Percentiles rank a stretch among this genome's conserved stretches.
These are phyloP conservation scores for Gallinago media DNA, from an alignment of 2,113 vertebrate genomes.

Conservation along the genomic window DNA sequence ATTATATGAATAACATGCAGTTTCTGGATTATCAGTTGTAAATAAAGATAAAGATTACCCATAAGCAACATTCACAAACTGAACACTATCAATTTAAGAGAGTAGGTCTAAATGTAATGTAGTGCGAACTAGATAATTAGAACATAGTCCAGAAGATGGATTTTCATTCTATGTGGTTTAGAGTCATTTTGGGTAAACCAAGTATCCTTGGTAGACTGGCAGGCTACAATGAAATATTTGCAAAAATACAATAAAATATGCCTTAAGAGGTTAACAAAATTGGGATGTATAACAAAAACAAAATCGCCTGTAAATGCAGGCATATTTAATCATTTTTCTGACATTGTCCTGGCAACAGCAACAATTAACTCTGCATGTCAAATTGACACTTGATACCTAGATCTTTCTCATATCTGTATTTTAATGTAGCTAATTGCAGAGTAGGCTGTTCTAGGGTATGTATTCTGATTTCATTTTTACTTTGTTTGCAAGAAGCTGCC, in stretches of 20 bases:
- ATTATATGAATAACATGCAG: neutral
- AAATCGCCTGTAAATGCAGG: neutral
- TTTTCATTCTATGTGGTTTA: neutral
- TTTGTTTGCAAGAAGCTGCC: neutral
- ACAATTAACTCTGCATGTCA: neutral
- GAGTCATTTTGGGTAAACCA: neutral
- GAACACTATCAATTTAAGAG: neutral
- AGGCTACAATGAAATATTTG: neutral
- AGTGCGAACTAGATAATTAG: neutral
- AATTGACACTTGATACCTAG: neutral
- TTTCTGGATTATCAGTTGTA: neutral
- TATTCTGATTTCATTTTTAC: neutral
- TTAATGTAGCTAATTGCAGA: neutral
- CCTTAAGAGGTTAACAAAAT: neutral
- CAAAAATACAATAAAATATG: neutral
- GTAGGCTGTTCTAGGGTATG: neutral
- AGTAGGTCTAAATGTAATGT: neutral
- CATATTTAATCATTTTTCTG: neutral
- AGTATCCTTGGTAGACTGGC: neutral
- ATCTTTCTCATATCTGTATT: neutral
- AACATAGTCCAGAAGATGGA: neutral
- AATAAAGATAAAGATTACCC: neutral
- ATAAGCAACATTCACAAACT: neutral
- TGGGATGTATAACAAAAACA: neutral
- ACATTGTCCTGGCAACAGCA: neutral